A percentile compares a stretch with the other conserved stretches of the same genome.
These are phyloP conservation scores for Oligia latruncula DNA, from an alignment of 2,888 invertebrate genomes.

Conservation along the genomic window DNA sequence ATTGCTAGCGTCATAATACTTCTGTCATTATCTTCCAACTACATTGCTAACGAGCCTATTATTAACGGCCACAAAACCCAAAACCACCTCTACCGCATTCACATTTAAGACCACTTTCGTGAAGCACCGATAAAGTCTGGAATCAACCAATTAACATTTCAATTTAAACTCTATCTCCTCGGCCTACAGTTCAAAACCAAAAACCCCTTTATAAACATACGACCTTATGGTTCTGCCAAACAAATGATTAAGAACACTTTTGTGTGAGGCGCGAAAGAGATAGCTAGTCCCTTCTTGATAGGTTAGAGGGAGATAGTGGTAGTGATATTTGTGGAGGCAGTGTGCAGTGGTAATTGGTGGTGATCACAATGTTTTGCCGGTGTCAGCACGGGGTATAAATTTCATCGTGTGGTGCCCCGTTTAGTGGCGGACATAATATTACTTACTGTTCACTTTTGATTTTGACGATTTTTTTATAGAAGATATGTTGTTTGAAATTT, in stretches of 20 bases:
- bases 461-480: neutral
- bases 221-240: slow-evolving; percentile 56
- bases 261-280: slow-evolving; percentile 73
- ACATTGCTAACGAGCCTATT: slow-evolving; percentile 59
- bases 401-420: slow-evolving; percentile 82
- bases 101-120: slow-evolving; percentile 33
- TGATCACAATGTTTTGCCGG: slow-evolving; percentile 88
- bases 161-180: slow-evolving; percentile 51
- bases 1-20: slow-evolving; percentile 79
- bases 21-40: slow-evolving; percentile 73
- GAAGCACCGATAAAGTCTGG: neutral
- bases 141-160: slow-evolving; percentile 1
- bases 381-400: slow-evolving; percentile 86
- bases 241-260: slow-evolving; percentile 82
- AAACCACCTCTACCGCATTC: slow-evolving; percentile 15
- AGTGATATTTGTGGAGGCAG: slow-evolving; percentile 80
- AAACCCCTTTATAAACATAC: slow-evolving; percentile 1
- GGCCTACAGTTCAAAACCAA: slow-evolving; percentile 20
- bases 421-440: slow-evolving; percentile 56
- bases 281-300: slow-evolving; percentile 4
- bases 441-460: slow-evolving; percentile 16
- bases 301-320: slow-evolving; percentile 60
- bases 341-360: slow-evolving; percentile 88
- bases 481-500: neutral
- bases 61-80: neutral